Conservation (phyloP, 2,113 vertebrate species). For the Mastomys coucha region DNA sequence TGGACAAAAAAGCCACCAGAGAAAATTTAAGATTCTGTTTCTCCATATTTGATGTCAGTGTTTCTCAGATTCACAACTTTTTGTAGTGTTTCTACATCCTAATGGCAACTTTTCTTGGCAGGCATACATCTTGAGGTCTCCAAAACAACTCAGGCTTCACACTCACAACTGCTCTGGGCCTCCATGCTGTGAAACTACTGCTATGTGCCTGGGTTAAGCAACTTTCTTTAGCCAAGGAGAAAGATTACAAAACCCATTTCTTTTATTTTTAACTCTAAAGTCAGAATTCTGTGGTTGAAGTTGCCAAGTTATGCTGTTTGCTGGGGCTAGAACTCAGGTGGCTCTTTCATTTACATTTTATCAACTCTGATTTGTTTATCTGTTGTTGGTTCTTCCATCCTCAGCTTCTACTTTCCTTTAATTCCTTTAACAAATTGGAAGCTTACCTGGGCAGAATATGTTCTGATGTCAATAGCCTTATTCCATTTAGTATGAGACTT, state of each 20-base stretch:
- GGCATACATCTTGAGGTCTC: background rate
- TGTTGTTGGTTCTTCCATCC: background rate
- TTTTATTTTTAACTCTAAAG: background rate
- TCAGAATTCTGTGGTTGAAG: background rate
- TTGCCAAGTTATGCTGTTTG: background rate
- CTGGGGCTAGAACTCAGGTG: background rate
- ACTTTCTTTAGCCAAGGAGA: background rate
- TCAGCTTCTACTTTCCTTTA: background rate
- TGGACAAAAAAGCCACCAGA: background rate
- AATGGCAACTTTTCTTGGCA: background rate
- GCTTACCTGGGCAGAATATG: background rate
- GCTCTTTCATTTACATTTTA: background rate
- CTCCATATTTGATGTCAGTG: background rate
- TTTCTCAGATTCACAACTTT: background rate
- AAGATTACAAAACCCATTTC: background rate
- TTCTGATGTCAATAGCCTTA: background rate
- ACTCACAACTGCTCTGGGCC: background rate
- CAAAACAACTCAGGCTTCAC: background rate
- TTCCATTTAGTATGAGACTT: background rate
- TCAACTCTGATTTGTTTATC: background rate
- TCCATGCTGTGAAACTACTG: no score
- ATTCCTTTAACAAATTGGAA: background rate
- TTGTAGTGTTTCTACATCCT: background rate
- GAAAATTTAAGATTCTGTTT: background rate
- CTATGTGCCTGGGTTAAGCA: background rate